Evolutionary conservation across 2,888 invertebrate genomes (phyloP).

Genomic region (Ormyrus labotus): DNA sequence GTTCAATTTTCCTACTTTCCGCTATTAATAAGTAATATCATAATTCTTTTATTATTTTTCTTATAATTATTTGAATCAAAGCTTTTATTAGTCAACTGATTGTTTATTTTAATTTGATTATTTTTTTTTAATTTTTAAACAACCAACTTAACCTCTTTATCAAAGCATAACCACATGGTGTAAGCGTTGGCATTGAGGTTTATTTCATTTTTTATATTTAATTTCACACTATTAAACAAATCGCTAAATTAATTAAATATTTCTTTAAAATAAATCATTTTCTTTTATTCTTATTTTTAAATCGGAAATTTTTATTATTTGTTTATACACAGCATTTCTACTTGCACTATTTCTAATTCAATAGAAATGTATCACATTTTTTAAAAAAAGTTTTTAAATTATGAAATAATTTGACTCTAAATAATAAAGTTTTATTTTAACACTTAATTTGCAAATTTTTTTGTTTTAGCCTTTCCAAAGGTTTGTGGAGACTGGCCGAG

Average conservation of each 20-base stretch:
- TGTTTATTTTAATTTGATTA: not conserved
- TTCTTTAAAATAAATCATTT: no score
- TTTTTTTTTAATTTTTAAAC: conserved; percentile 15
- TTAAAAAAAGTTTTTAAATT: no score
- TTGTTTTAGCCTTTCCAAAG: conserved; percentile 87
- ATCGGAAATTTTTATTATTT: no score
- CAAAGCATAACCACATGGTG: conserved; percentile 41
- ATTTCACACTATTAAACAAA: no score
- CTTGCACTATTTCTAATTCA: no score
- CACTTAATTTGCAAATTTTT: conserved; percentile 43
- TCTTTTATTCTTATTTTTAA: no score
- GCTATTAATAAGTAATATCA: conserved; percentile 18
- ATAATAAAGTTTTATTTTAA: conserved; percentile 6
- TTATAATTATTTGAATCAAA: conserved; percentile 1
- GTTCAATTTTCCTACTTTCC: conserved; percentile 29
- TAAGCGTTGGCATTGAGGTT: not conserved
- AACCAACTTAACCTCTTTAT: conserved; percentile 30
- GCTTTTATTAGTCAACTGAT: not conserved
- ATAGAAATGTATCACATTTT: no score
- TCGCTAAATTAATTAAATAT: no score
- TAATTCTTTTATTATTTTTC: conserved; percentile 25
- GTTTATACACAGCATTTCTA: no score
- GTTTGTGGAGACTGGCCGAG: conserved; percentile 98
- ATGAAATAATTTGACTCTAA: conserved; percentile 5
- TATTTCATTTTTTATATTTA: conserved; percentile 2